A percentile compares a stretch with the other conserved stretches of the same genome.
phyloP scores from a whole-genome alignment of 2,113 vertebrate genomes.

The Esox niger region DNA sequence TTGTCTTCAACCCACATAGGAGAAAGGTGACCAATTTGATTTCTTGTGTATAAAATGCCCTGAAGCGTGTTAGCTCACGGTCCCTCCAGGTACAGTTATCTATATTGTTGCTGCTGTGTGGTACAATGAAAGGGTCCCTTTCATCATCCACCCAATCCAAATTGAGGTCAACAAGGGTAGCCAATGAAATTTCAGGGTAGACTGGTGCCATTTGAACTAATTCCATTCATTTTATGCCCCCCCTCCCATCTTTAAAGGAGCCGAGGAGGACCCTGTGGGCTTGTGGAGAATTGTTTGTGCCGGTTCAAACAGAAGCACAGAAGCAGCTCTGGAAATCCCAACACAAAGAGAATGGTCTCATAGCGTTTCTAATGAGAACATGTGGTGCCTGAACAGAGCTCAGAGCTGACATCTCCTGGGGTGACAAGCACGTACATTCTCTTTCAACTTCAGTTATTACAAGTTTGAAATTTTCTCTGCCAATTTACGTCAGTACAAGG shows the following conservation, averaged over 20 bases:
- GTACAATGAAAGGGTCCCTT: too few relatives aligned
- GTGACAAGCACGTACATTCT: conserved; percentile 36
- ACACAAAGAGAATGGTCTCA: conserved; percentile 55
- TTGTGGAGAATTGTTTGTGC: conserved; percentile 38
- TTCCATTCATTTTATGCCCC: too few relatives aligned
- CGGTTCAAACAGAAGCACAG: conserved; percentile 43
- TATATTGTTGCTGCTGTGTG: too few relatives aligned
- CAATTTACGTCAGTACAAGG: conserved; percentile 4
- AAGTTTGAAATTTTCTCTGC: background rate
- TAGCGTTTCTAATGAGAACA: conserved; percentile 50
- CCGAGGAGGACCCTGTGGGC: conserved; percentile 30
- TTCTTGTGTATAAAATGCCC: too few relatives aligned
- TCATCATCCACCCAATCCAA: too few relatives aligned
- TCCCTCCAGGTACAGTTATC: too few relatives aligned
- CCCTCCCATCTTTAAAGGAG: conserved; percentile 54
- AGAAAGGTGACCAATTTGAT: too few relatives aligned
- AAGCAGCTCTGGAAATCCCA: conserved; percentile 41
- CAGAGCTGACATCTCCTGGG: conserved; percentile 22
- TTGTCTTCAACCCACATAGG: too few relatives aligned
- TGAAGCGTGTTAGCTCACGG: too few relatives aligned
- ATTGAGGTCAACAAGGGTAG: too few relatives aligned
- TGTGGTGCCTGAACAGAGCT: conserved; percentile 16
- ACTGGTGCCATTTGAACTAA: too few relatives aligned
- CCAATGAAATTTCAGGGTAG: too few relatives aligned
- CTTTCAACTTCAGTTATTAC: conserved; percentile 40